Evolutionary conservation across 2,888 invertebrate genomes (phyloP).

Genomic region (Chalcis sispes): DNA sequence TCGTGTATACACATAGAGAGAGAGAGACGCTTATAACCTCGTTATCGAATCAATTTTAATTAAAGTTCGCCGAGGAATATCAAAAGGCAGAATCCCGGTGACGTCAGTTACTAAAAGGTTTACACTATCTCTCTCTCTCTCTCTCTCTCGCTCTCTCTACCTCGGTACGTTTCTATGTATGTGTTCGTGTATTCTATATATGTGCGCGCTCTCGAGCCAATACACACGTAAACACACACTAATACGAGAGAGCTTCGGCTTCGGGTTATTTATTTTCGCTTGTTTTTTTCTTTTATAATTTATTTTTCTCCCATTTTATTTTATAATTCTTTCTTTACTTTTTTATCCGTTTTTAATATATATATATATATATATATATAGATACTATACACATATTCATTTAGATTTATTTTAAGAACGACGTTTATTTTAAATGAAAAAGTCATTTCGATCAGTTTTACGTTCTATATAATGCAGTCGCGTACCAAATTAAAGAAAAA

Average conservation of each 20-base stretch:
- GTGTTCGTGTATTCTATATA: neutral
- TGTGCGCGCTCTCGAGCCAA: no score
- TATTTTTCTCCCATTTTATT: slow-evolving; percentile 14
- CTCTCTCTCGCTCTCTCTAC: no score
- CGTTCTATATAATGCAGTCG: no score
- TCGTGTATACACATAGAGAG: neutral
- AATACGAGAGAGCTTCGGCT: no score
- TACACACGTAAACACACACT: neutral
- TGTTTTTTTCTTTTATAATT: neutral
- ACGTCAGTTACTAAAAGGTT: slow-evolving; percentile 41
- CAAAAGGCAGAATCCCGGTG: slow-evolving; percentile 34
- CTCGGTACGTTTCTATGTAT: neutral
- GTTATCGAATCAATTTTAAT: slow-evolving; percentile 55
- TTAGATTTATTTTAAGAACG: slow-evolving; percentile 22
- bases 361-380: no score
- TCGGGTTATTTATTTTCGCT: neutral
- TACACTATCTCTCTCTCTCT: slow-evolving; percentile 13
- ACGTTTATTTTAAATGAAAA: slow-evolving; percentile 1
- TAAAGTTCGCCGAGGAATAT: slow-evolving; percentile 49
- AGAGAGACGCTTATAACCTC: slow-evolving; percentile 36
- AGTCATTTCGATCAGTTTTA: slow-evolving; percentile 22
- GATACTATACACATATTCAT: slow-evolving; percentile 39
- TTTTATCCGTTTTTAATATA: no score
- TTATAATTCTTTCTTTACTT: slow-evolving; percentile 10
- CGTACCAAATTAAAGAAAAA: no score